Conservation (phyloP, 2,113 vertebrate genomes). For the Channa argus region DNA sequence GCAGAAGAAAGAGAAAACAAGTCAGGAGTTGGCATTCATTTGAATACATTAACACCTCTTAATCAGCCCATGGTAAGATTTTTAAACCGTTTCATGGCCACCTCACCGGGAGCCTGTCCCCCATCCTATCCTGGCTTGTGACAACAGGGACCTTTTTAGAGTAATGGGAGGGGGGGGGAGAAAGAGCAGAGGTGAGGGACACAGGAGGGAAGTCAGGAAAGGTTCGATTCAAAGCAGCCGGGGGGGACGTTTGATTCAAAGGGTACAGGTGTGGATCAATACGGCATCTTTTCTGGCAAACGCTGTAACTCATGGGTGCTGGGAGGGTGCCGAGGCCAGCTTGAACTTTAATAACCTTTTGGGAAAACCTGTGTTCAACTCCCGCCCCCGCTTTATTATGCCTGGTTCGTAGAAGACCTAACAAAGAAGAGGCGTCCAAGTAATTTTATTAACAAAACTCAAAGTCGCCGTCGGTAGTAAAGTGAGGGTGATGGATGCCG, state of each 20-base stretch:
- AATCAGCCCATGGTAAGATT: constrained; percentile 31
- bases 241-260: constrained; percentile 18
- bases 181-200: background rate
- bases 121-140: constrained; percentile 16
- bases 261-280: constrained; percentile 31
- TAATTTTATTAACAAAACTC: no score
- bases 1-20: background rate
- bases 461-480: no score
- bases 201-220: constrained; percentile 6
- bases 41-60: constrained; percentile 56
- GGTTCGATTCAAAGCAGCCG: constrained; percentile 37
- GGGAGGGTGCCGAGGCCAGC: background rate
- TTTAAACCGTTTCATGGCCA: constrained; percentile 4
- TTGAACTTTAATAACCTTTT: constrained; percentile 10
- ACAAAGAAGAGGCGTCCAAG: no score
- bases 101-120: constrained; percentile 16
- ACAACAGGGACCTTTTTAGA: constrained; percentile 16
- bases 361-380: constrained; percentile 5
- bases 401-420: no score
- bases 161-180: background rate
- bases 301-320: constrained; percentile 19
- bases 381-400: no score
- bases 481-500: no score
- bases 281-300: constrained; percentile 21
- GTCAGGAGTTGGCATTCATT: constrained; percentile 45